Evolutionary conservation across 2,113 vertebrate genomes (phyloP), one percentile per base, ranked within the genome.

Genomic region (Pachyramphus minor): DNA sequence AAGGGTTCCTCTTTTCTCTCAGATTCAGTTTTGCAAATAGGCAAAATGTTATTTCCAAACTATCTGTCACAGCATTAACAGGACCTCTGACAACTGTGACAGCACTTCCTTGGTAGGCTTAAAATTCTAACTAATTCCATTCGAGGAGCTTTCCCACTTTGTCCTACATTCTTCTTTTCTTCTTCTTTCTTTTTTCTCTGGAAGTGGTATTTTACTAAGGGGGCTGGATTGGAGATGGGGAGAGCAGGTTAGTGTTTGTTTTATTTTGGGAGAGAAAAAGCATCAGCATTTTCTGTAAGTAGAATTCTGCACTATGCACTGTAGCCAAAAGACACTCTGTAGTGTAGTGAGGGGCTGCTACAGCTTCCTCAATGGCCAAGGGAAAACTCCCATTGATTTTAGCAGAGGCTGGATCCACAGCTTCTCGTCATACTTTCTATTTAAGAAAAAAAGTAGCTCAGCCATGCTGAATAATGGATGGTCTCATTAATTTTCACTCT

Each of bases 401-500:
- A 93, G 72, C 1, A 10, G 56, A 88, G 52, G 52, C 64, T 88
- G 64, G 42, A 92, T 92, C 47, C 69, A 94, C 60, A 91, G 58
- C 81, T 97, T 92, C 82, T 7, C 2, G 81, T 52, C 72, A 17
- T 22, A 44, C 45, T 67, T 93, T 83, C 75, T 63, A 55, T 49
- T 94, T n/a, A 49, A 63, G 45, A 47, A 83, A 64, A 60, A 35
- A 62, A 11, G 49, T 14, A 81, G 37, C 79, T 94, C 78, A 90
- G 72, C 63, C 72, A 56, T 60, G 74, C 76, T 96, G 85, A 94
- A 93, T 92, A 96, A 94, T 88, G 76, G 79, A 93, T 93, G 64
- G 30, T 69, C 27, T 93, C 86, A 75, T 93, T 96, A 90, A 94
- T 94, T 92, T 96, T 83, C 75, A 59, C 93, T 84, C 72, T 78